phyloP scores from a whole-genome alignment of 2,797 vertebrate species.

The Leucoraja ocellata region DNA sequence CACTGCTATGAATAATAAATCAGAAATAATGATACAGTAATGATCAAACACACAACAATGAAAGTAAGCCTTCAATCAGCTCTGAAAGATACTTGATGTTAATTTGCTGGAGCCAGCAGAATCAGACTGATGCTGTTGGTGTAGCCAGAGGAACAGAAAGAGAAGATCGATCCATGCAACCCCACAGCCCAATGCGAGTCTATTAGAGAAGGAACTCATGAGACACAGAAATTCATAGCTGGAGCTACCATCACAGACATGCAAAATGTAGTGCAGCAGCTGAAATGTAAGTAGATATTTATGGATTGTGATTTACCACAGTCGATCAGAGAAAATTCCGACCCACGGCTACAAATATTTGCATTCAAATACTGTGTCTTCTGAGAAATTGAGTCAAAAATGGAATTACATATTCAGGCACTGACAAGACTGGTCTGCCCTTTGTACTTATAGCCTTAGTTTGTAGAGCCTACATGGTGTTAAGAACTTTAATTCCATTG shows the following conservation, averaged over 20 bases:
- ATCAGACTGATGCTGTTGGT: background rate
- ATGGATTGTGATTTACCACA: background rate
- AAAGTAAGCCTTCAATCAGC: background rate
- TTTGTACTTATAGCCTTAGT: background rate
- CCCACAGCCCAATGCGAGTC: background rate
- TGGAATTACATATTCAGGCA: background rate
- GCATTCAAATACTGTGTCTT: background rate
- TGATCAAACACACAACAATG: background rate
- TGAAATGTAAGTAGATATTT: background rate
- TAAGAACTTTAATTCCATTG: slow-evolving; percentile 27
- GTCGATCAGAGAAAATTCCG: background rate
- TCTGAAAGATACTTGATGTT: background rate
- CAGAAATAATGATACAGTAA: background rate
- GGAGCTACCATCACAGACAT: background rate
- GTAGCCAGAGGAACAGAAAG: background rate
- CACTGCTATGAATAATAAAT: background rate
- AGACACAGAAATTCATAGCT: background rate
- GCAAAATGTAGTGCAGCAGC: background rate
- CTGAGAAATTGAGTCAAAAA: background rate
- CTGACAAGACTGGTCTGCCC: background rate
- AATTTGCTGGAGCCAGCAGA: background rate
- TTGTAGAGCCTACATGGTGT: background rate
- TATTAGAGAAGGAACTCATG: background rate
- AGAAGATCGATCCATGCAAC: background rate
- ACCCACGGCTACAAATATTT: background rate